These are phyloP conservation scores for Physeter macrocephalus DNA, from an alignment of 2,113 vertebrate species.

Conservation along the genomic window DNA sequence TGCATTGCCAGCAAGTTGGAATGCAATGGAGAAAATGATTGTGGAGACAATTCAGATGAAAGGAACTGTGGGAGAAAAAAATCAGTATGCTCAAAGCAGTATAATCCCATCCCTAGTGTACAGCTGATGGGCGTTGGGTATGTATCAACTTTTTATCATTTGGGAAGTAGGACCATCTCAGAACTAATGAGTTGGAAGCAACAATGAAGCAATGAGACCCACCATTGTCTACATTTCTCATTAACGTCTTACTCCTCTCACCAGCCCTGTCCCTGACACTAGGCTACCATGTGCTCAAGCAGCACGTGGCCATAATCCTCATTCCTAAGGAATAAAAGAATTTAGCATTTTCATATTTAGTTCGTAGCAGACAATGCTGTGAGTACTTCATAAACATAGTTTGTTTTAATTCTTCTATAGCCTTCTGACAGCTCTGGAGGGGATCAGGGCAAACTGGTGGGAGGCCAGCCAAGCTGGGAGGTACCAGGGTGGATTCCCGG, in stretches of 20 bases:
- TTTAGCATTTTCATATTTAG: background rate
- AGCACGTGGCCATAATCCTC: background rate
- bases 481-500: background rate
- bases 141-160: constrained; percentile 41
- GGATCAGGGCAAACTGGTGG: background rate
- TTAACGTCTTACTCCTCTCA: background rate
- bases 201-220: background rate
- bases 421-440: background rate
- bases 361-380: background rate
- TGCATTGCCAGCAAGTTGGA: constrained; percentile 85
- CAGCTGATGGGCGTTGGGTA: constrained; percentile 88
- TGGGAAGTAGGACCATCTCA: background rate
- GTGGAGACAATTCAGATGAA: constrained; percentile 94
- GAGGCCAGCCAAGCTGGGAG: background rate
- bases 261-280: background rate
- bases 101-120: constrained; percentile 80
- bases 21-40: constrained; percentile 95
- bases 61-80: constrained; percentile 79
- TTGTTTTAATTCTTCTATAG: background rate
- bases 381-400: background rate
- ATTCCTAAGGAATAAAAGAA: background rate
- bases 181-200: background rate
- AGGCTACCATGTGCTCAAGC: background rate
- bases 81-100: constrained; percentile 75
- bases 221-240: background rate